These are phyloP conservation scores for Vulpes vulpes DNA, from an alignment of 2,113 vertebrate genomes.

Conservation along the genomic window DNA sequence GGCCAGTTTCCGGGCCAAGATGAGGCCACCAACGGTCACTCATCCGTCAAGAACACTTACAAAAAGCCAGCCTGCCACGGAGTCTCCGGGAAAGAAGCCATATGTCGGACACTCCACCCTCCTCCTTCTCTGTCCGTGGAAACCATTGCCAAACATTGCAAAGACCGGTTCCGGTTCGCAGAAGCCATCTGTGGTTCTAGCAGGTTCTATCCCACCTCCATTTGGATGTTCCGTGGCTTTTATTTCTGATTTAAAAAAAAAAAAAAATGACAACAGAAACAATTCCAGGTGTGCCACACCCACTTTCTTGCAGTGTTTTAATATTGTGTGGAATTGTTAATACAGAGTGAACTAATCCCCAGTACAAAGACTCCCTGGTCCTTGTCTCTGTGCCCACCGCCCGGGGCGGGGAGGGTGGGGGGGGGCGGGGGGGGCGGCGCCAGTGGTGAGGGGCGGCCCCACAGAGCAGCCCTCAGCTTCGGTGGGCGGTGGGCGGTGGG, in stretches of 20 bases:
- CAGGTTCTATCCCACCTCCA: constrained; percentile 42
- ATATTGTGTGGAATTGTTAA: constrained; percentile 85
- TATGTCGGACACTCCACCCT: not conserved
- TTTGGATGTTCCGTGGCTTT: constrained; percentile 13
- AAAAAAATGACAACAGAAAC: not conserved
- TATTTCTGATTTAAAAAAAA: constrained; percentile 67
- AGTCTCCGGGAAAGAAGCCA: constrained; percentile 24
- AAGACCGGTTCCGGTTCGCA: constrained; percentile 21
- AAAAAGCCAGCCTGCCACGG: not conserved
- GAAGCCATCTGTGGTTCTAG: constrained; percentile 67
- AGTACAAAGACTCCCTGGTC: constrained; percentile 84
- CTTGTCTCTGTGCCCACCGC: constrained; percentile 51
- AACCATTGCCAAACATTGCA: constrained; percentile 76
- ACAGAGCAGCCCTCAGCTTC: rapidly evolving
- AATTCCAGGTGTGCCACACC: constrained; percentile 79
- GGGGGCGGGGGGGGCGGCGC: not conserved
- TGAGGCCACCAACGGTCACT: not conserved
- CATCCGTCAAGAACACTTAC: not conserved
- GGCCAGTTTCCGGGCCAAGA: not conserved
- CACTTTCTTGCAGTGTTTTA: constrained; percentile 81
- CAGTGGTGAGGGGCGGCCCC: rapidly evolving
- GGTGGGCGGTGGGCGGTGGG: rapidly evolving
- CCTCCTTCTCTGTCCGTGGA: constrained; percentile 54
- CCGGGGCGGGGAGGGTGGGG: not conserved
- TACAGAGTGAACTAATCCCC: constrained; percentile 77